Conservation (phyloP, 2,113 vertebrate genomes). For the Pogonocichla stellata region DNA sequence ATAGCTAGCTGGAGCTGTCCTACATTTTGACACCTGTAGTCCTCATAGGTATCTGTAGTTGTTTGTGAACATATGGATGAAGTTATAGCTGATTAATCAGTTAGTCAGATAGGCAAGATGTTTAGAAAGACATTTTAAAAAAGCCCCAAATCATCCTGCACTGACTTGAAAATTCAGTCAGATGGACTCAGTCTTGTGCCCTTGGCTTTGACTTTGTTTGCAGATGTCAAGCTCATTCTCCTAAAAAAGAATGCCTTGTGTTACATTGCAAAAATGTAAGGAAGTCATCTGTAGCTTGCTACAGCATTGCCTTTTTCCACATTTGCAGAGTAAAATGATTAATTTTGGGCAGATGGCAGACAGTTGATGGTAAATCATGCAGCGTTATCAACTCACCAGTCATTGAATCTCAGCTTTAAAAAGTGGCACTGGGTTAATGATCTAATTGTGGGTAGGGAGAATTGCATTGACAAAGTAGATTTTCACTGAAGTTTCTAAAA, state of each 20-base stretch:
- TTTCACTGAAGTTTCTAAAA: slow-evolving; percentile 27
- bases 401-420: neutral
- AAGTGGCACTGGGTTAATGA: neutral
- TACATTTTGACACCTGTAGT: neutral
- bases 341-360: slow-evolving; percentile 25
- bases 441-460: neutral
- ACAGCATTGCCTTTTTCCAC: neutral
- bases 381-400: neutral
- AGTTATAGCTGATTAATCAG: neutral
- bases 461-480: neutral
- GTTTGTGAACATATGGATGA: neutral
- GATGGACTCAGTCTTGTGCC: neutral
- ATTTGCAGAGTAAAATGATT: slow-evolving; percentile 5
- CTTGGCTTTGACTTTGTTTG: neutral
- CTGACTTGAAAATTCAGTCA: neutral
- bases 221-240: neutral
- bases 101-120: neutral
- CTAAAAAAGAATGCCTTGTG: neutral
- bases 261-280: neutral
- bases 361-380: neutral
- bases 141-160: neutral
- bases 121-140: neutral
- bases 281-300: neutral
- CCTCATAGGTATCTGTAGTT: neutral
- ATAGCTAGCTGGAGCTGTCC: neutral